These are phyloP conservation scores for Drosophila ustulata DNA, from an alignment of 2,888 invertebrate genomes.

Conservation along the genomic window DNA sequence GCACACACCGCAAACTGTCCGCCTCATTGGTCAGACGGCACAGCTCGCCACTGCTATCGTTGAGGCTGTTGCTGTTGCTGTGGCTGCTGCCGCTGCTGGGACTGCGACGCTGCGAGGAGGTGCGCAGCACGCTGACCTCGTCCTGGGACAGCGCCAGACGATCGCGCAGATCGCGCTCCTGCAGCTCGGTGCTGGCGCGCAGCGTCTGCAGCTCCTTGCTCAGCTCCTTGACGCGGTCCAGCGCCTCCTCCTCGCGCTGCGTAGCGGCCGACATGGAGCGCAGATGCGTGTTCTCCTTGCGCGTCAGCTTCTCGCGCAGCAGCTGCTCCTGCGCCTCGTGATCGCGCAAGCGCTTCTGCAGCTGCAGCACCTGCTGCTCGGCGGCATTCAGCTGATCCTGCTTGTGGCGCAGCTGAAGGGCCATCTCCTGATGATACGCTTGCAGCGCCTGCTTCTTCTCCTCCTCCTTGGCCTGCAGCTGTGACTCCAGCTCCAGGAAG, in stretches of 20 bases:
- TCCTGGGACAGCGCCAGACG: conserved; percentile 83
- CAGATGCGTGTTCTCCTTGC: conserved; percentile 75
- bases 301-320: conserved; percentile 72
- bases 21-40: conserved; percentile 89
- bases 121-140: conserved; percentile 82
- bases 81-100: conserved; percentile 34
- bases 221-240: conserved; percentile 79
- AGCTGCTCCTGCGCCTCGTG: conserved; percentile 76
- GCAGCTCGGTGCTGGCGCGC: conserved; percentile 75
- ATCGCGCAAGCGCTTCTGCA: conserved; percentile 73
- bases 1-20: conserved; percentile 93
- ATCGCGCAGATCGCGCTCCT: conserved; percentile 82
- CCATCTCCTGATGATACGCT: conserved; percentile 72
- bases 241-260: conserved; percentile 80
- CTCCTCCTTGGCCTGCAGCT: conserved; percentile 77
- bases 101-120: conserved; percentile 61
- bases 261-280: conserved; percentile 69
- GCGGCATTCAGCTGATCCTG: conserved; percentile 84
- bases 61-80: conserved; percentile 32
- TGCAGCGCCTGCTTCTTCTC: conserved; percentile 77
- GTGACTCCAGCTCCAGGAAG: conserved; percentile 75
- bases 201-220: conserved; percentile 81
- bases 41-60: conserved; percentile 60
- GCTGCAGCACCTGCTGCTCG: conserved; percentile 81
- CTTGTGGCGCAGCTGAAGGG: conserved; percentile 76